A percentile compares a stretch with the other conserved stretches of the same genome.
phyloP scores from a whole-genome alignment of 2,888 invertebrate genomes.

The Stratiomys singularior region DNA sequence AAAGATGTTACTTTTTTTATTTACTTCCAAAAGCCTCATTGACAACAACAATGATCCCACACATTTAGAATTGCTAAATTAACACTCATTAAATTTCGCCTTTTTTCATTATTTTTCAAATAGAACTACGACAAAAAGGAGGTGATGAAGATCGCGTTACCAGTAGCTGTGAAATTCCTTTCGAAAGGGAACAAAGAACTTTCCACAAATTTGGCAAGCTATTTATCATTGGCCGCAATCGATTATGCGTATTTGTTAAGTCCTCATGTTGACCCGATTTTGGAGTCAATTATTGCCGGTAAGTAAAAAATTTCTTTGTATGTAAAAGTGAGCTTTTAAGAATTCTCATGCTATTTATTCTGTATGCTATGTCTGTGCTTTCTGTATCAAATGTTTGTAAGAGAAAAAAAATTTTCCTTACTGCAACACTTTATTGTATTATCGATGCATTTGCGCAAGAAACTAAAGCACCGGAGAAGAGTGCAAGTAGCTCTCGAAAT shows the following conservation, averaged over 20 bases:
- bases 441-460: too few relatives aligned
- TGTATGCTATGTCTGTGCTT: background rate
- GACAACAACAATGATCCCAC: too few relatives aligned
- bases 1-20: too few relatives aligned
- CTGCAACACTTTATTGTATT: too few relatives aligned
- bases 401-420: too few relatives aligned
- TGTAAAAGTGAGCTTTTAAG: too few relatives aligned
- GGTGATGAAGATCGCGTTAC: conserved; percentile 74
- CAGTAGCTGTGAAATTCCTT: conserved; percentile 90
- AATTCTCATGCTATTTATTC: too few relatives aligned
- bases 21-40: too few relatives aligned
- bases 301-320: conserved; percentile 68
- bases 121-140: conserved; percentile 72
- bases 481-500: too few relatives aligned
- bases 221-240: conserved; percentile 90
- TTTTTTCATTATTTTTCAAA: conserved; percentile 15
- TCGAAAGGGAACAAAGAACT: conserved; percentile 91
- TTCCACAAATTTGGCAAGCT: conserved; percentile 89
- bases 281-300: conserved; percentile 89
- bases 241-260: conserved; percentile 88
- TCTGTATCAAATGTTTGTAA: conserved; percentile 2
- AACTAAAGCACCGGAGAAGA: too few relatives aligned
- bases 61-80: too few relatives aligned
- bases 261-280: conserved; percentile 87
- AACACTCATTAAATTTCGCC: background rate